A percentile compares a stretch with the other conserved stretches of the same genome.
Conservation (phyloP, 2,797 vertebrate genomes). For the Girardinus metallicus region DNA sequence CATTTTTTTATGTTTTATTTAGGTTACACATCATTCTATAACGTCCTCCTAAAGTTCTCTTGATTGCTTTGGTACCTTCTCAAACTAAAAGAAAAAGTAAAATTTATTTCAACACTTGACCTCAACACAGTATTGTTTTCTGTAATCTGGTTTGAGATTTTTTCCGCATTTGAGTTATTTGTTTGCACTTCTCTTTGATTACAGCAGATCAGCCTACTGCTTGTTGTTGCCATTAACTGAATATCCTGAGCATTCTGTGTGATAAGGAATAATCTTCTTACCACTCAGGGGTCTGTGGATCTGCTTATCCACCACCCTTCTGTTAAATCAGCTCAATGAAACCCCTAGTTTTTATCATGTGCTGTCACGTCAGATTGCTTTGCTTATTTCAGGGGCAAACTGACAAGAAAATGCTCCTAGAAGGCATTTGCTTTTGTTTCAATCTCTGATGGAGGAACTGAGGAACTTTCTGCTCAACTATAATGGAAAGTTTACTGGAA, state of each 20-base stretch:
- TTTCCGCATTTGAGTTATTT: slow-evolving; percentile 11
- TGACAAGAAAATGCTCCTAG: background rate
- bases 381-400: slow-evolving; percentile 15
- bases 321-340: slow-evolving; percentile 65
- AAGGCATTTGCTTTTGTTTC: background rate
- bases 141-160: background rate
- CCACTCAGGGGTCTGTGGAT: slow-evolving; percentile 58
- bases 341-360: slow-evolving; percentile 53
- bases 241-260: slow-evolving; percentile 56
- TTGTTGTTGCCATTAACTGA: slow-evolving; percentile 40
- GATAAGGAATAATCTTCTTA: slow-evolving; percentile 78
- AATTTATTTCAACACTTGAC: background rate
- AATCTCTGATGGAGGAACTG: slow-evolving; percentile 5
- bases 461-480: slow-evolving; percentile 10
- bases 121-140: background rate
- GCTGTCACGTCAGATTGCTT: slow-evolving; percentile 16
- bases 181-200: slow-evolving; percentile 44
- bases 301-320: slow-evolving; percentile 70
- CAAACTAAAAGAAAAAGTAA: background rate
- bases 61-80: background rate
- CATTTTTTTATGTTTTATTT: background rate
- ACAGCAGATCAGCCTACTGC: slow-evolving; percentile 35
- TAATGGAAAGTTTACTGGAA: slow-evolving; percentile 56
- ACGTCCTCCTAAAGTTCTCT: background rate
- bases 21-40: background rate